A percentile compares a stretch with the other conserved stretches of the same genome.
These are phyloP conservation scores for Lumbricus terrestris DNA, from an alignment of 2,888 invertebrate species.

Conservation along the genomic window DNA sequence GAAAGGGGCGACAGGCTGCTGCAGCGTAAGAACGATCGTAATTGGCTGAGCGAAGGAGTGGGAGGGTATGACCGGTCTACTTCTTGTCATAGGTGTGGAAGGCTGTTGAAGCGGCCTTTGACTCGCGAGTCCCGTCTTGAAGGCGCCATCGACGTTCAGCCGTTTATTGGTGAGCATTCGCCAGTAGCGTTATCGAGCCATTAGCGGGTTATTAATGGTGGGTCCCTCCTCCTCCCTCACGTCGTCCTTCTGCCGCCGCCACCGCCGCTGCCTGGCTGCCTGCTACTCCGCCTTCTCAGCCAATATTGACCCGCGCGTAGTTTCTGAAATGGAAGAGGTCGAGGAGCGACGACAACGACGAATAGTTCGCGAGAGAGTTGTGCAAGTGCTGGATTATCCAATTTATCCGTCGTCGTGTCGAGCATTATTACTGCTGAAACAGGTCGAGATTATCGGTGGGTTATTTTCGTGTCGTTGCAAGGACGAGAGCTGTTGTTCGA, in stretches of 20 bases:
- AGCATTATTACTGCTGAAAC: neutral
- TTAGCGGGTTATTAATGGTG: conserved; percentile 8
- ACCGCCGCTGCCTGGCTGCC: neutral
- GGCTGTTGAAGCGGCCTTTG: conserved; percentile 17
- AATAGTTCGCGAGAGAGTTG: neutral
- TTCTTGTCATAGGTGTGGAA: neutral
- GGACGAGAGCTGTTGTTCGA: neutral
- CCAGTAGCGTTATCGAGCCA: conserved; percentile 12
- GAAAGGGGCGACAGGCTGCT: neutral
- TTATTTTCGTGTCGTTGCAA: neutral
- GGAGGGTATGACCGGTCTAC: conserved; percentile 9
- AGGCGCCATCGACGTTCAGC: conserved; percentile 12
- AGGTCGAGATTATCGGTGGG: neutral
- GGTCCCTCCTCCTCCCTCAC: neutral
- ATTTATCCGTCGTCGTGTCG: conserved; percentile 3
- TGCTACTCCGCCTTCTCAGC: neutral
- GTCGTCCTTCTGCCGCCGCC: neutral
- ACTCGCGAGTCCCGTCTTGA: neutral
- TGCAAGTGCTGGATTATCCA: neutral
- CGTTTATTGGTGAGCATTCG: conserved; percentile 17
- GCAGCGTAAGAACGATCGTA: neutral
- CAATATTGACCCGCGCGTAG: conserved; percentile 12
- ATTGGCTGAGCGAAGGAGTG: neutral
- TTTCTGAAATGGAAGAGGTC: conserved; percentile 3
- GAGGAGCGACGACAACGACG: neutral